phyloP scores from a whole-genome alignment of 2,113 vertebrate genomes.

The Poecilia latipinna region DNA sequence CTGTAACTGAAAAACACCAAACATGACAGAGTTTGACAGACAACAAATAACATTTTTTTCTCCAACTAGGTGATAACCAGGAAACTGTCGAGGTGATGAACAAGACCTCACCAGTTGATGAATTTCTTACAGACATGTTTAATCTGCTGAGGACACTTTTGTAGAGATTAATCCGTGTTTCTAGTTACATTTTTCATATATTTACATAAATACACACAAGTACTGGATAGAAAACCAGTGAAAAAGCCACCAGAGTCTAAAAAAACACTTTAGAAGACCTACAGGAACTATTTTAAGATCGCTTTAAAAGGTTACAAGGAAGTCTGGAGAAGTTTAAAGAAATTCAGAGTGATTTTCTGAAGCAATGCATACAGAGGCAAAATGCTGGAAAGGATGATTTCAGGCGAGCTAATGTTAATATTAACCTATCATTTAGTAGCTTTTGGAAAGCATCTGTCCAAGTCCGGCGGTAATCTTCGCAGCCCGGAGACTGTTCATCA shows the following conservation, averaged over 20 bases:
- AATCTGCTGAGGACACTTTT: no score
- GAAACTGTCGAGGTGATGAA: no score
- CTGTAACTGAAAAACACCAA: neutral
- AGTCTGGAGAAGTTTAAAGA: neutral
- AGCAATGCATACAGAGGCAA: slow-evolving; percentile 16
- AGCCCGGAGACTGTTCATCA: slow-evolving; percentile 61
- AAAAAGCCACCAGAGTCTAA: neutral
- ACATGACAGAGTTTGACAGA: neutral
- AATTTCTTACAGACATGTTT: neutral
- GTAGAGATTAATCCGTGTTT: no score
- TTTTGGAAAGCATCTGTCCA: slow-evolving; percentile 60
- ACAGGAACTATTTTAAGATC: neutral
- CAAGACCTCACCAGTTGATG: no score
- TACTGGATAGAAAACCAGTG: neutral
- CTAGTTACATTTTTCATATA: no score
- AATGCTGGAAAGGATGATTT: slow-evolving; percentile 9
- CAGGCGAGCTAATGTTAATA: slow-evolving; percentile 44
- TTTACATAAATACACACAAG: neutral
- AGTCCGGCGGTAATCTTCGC: slow-evolving; percentile 58
- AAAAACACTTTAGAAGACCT: neutral
- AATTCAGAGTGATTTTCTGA: neutral
- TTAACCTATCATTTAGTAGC: slow-evolving; percentile 68
- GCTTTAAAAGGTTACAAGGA: neutral
- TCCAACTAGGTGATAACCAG: no score
- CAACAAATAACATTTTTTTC: neutral